These are phyloP conservation scores for Tenualosa thibaudeaui DNA, from an alignment of 2,797 vertebrate genomes.

Conservation along the genomic window DNA sequence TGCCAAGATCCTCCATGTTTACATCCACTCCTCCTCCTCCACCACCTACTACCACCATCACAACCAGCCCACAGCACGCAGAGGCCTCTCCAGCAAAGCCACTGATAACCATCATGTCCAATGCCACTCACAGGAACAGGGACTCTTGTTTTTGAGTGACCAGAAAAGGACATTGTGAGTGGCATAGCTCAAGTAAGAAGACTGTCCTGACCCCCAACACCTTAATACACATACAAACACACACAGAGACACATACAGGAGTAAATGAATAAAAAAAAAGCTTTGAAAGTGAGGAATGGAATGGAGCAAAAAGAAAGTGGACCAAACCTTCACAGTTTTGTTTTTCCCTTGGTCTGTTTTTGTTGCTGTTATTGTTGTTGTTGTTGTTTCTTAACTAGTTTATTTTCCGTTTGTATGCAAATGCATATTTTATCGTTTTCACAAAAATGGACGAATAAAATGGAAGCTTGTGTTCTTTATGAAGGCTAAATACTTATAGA, in stretches of 20 bases:
- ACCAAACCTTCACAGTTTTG: slow-evolving; percentile 8
- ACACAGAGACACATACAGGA: background rate
- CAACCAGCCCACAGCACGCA: background rate
- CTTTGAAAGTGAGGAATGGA: background rate
- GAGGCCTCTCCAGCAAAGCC: slow-evolving; percentile 23
- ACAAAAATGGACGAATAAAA: background rate
- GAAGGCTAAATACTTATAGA: slow-evolving; percentile 7
- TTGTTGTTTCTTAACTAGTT: slow-evolving; percentile 20
- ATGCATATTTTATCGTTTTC: slow-evolving; percentile 1
- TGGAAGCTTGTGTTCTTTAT: background rate
- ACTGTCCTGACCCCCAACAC: background rate
- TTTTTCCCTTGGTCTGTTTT: slow-evolving; percentile 4
- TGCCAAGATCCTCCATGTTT: slow-evolving; percentile 56
- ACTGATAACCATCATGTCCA: slow-evolving; percentile 24
- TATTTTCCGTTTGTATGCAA: slow-evolving; percentile 4
- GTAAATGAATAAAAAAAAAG: background rate
- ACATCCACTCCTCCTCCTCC: slow-evolving; percentile 34
- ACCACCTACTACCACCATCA: background rate
- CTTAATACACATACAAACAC: background rate
- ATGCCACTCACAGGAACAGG: slow-evolving; percentile 34
- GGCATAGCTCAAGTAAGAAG: background rate
- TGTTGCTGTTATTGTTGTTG: background rate
- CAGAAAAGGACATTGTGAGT: background rate
- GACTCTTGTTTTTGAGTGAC: slow-evolving; percentile 13
- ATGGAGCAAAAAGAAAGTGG: slow-evolving; percentile 9